Evolutionary conservation across 2,888 invertebrate species (phyloP), one percentile per base, ranked within the genome.

Genomic region (Hypercompe scribonia): DNA sequence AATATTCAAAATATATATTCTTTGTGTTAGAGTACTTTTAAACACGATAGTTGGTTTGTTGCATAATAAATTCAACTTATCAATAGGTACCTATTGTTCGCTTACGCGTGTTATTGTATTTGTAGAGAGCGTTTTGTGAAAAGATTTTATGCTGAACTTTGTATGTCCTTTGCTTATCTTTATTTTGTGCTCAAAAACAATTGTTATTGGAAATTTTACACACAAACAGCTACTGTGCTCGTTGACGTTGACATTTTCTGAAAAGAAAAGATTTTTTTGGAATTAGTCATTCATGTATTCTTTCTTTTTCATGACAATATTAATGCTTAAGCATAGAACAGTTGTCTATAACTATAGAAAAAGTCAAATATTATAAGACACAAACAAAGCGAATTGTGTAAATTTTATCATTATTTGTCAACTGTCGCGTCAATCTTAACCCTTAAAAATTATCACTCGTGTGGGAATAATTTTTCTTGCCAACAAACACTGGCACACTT

Each of bases 351-450:
- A 15, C 28, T 58, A 0, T 28, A 58, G 58, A 3, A 3, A 10
- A 58, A 58, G 28, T 58, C 4, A 28, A 58, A 15, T 28, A 3
- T 3, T 13, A 58, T 58, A 58, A n/a, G n/a, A 58, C 28, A 58
- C 3, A 1, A 61, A 61, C 31, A 69, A 76, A 81, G 73, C 24
- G 66, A 76, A 65, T 74, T 68, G 72, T 72, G 76, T 39, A 64
- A 72, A 76, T 67, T 67, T 77, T 83, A 77, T 75, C 68, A 77
- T 72, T n/a, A 50, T 76, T 76, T 72, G 70, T 70, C 63, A 28
- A 64, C 68, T 68, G 68, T 28, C 65, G 64, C 63, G 54, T 34
- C 70, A 77, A 31, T 4, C 66, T 13, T 66, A 63, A 68, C 58
- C 69, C 72, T 72, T 77, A 31, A 58, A 28, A 31, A 31, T 31